Base-by-base conservation (phyloP, 2,797 vertebrate genomes). In the Liparis tanakae region DNA sequence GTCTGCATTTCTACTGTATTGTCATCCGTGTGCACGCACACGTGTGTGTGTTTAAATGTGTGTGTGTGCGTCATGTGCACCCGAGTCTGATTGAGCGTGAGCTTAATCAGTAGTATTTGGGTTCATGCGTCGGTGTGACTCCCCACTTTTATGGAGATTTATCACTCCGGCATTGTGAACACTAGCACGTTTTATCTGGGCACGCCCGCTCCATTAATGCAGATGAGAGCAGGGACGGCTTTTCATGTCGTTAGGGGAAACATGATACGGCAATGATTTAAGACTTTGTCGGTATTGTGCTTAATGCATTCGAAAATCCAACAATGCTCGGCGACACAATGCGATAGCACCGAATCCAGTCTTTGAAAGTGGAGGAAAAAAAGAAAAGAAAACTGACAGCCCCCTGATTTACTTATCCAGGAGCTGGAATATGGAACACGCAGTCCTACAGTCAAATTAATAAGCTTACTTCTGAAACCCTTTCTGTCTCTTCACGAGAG, bases 191-290 rank as follows among this genome's bases (percentile, higher is more conserved):
- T 87, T 84, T 84, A 87, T 87, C 79, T 53, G 18, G 81, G 80
- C 78, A 83, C 72, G 84, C 81, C 86, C 41, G 82, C 82, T 86
- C 88, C 76, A 83, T 91, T 92, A 92, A 90, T 81, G 78, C 79
- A 82, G 86, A 83, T 67, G 85, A 67, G 72, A 88, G 80, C 22
- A 62, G 58, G 77, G 82, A 80, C 85, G 83, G 87, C 82, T 76
- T 88, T 90, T 91, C 74, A 73, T 86, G 88, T 92, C 88, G 89
- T 92, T 90, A 90, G 72, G 70, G 82, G 87, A 86, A 92, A 91
- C 84, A 89, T 87, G 88, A 92, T 89, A 88, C 46, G 54, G 63
- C 54, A 48, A 59, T 91, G 91, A 91, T 91, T 89, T 89, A 89
- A 80, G 80, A 79, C 88, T 85, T 75, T 56, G 69, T 51, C 74